Evolutionary conservation across 2,888 invertebrate species (phyloP).

Genomic region (Napeogenes inachia): DNA sequence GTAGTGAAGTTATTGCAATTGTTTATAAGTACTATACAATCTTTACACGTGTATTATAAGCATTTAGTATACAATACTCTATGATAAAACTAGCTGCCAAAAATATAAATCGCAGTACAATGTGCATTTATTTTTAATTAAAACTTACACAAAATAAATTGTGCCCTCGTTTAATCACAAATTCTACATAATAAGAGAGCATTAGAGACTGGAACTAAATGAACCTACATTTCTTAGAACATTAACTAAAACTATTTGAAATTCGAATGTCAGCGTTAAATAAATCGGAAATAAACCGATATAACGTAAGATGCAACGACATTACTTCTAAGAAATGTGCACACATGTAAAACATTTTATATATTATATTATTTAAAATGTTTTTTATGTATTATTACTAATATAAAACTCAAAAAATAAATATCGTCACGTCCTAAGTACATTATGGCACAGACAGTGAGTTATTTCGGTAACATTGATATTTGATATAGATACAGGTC

Average conservation of each 20-base stretch:
- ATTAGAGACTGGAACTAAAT: constrained; percentile 10
- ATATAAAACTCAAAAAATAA: background rate
- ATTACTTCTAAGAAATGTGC: background rate
- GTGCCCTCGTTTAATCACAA: constrained; percentile 21
- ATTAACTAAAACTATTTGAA: constrained; percentile 19
- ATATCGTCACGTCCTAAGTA: constrained; percentile 13
- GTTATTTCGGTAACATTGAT: constrained; percentile 28
- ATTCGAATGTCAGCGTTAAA: constrained; percentile 18
- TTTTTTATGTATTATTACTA: background rate
- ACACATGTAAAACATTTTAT: background rate
- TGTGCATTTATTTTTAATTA: constrained; percentile 22
- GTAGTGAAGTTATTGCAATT: constrained; percentile 46
- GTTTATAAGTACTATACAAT: constrained; percentile 72
- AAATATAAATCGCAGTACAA: constrained; percentile 34
- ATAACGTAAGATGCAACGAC: constrained; percentile 6
- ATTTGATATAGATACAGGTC: background rate
- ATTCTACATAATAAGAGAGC: constrained; percentile 19
- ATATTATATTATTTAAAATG: background rate
- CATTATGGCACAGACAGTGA: constrained; percentile 13
- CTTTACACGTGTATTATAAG: constrained; percentile 64
- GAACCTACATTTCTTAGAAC: constrained; percentile 15
- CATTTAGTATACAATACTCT: constrained; percentile 45
- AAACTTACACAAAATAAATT: constrained; percentile 18
- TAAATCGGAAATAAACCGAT: constrained; percentile 10
- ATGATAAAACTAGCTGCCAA: constrained; percentile 35